Conservation (phyloP, 2,113 vertebrate genomes). For the Clarias batrachus region DNA sequence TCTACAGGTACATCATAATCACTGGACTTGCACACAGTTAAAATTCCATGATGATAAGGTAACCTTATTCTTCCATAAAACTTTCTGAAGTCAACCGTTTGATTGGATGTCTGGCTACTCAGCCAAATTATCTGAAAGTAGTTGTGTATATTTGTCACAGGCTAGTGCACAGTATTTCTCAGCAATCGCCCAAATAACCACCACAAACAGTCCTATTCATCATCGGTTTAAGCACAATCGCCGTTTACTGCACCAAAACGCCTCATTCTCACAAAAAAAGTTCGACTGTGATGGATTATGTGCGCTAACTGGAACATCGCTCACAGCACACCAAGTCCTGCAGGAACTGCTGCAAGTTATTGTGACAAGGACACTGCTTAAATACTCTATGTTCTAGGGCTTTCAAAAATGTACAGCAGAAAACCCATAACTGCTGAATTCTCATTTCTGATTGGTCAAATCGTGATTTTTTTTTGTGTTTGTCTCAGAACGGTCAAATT, state of each 20-base stretch:
- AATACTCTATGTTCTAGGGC: background rate
- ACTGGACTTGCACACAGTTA: no score
- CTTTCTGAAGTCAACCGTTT: background rate
- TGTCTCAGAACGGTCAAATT: no score
- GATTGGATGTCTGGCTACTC: background rate
- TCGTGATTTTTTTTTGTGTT: no score
- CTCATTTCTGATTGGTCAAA: background rate
- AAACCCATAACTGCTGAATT: background rate
- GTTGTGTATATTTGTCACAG: background rate
- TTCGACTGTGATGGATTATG: background rate
- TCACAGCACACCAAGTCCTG: background rate
- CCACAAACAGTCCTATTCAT: background rate
- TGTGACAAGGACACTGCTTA: background rate
- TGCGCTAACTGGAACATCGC: background rate
- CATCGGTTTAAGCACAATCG: background rate
- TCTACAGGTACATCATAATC: background rate
- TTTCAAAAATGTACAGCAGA: background rate
- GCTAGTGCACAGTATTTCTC: background rate
- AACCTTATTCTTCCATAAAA: background rate
- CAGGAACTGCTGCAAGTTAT: background rate
- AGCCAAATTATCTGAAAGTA: background rate
- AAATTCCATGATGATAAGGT: background rate
- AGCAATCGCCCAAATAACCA: background rate
- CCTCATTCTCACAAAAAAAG: background rate
- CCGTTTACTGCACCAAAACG: background rate